Conservation (phyloP, 2,113 vertebrate species). For the Anguilla rostrata region DNA sequence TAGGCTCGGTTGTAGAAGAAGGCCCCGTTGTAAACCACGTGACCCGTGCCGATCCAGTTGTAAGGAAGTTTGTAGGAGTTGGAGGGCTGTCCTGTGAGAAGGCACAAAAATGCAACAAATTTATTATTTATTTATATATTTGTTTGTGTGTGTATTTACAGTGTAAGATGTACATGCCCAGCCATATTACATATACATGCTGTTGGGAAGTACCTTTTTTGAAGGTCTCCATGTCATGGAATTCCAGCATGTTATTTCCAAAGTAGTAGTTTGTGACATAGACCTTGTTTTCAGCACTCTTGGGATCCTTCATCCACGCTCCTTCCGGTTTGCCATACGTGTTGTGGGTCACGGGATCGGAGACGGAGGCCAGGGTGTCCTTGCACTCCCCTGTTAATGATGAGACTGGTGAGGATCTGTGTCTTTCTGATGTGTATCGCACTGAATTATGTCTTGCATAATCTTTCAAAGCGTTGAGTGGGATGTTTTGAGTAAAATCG, state of each 20-base stretch:
- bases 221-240: slow-evolving; percentile 86
- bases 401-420: neutral
- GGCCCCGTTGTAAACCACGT: slow-evolving; percentile 84
- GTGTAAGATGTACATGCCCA: too few relatives aligned
- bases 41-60: slow-evolving; percentile 90
- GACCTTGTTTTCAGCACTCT: slow-evolving; percentile 84
- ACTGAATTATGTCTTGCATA: neutral
- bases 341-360: slow-evolving; percentile 83
- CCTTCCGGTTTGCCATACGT: slow-evolving; percentile 83
- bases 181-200: neutral
- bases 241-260: slow-evolving; percentile 84
- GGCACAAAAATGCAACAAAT: slow-evolving; percentile 21
- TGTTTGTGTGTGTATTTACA: too few relatives aligned
- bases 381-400: slow-evolving; percentile 80
- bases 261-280: slow-evolving; percentile 91
- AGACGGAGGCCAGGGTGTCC: slow-evolving; percentile 90
- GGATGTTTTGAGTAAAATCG: neutral
- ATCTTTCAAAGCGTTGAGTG: neutral
- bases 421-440: neutral
- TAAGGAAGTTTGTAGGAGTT: slow-evolving; percentile 94
- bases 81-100: slow-evolving; percentile 63
- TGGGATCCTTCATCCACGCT: slow-evolving; percentile 94
- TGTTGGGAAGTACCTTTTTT: slow-evolving; percentile 77
- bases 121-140: neutral
- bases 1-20: slow-evolving; percentile 95